Conservation (phyloP, 2,113 vertebrate genomes). For the human region DNA sequence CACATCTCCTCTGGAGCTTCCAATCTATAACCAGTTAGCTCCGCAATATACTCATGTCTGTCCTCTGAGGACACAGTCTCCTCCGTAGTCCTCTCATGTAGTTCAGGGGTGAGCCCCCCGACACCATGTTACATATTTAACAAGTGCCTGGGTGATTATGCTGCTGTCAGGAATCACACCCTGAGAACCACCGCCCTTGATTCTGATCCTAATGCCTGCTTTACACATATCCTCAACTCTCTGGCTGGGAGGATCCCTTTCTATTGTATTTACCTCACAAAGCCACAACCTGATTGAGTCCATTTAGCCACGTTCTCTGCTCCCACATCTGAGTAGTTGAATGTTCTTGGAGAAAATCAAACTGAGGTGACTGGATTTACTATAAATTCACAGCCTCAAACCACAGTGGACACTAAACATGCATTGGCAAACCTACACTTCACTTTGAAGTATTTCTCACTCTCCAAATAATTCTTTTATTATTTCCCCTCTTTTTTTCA, state of each 20-base stretch:
- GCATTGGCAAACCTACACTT: background rate
- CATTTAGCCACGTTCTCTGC: background rate
- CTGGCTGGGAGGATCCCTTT: background rate
- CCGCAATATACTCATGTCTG: background rate
- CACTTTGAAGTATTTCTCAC: background rate
- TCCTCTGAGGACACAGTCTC: background rate
- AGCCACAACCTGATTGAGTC: background rate
- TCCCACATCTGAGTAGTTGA: background rate
- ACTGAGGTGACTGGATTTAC: background rate
- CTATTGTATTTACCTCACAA: background rate
- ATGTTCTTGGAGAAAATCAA: background rate
- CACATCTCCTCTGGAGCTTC: background rate
- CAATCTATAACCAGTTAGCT: background rate
- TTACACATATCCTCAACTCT: background rate
- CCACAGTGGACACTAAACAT: accelerated
- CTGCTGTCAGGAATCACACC: background rate
- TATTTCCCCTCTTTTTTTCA: background rate
- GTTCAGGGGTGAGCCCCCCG: background rate
- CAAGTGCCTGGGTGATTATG: background rate
- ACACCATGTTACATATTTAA: too few species aligned
- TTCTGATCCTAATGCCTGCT: background rate
- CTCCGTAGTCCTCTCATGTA: background rate
- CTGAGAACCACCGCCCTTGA: too few species aligned
- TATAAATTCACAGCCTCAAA: background rate
- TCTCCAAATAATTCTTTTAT: background rate